phyloP scores from a whole-genome alignment of 2,797 vertebrate genomes.

The Neoniphon sammara region DNA sequence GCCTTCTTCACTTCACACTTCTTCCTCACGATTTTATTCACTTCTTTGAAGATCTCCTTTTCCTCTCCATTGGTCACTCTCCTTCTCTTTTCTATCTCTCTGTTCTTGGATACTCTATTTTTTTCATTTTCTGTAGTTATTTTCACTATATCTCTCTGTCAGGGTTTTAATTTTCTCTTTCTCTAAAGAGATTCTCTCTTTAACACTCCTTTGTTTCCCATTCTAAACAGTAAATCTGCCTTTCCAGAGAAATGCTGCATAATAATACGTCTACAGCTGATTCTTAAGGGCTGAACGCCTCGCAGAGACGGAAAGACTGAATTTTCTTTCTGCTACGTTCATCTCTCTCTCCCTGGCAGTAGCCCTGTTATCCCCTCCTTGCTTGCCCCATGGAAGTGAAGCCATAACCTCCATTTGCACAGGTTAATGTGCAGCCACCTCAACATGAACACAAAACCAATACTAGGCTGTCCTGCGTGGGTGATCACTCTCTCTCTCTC shows the following conservation, averaged over 20 bases:
- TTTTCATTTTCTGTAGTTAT: slow-evolving; percentile 45
- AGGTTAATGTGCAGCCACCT: slow-evolving; percentile 84
- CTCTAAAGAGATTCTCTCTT: slow-evolving; percentile 58
- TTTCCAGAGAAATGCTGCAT: slow-evolving; percentile 44
- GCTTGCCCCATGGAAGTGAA: slow-evolving; percentile 66
- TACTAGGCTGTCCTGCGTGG: slow-evolving; percentile 62
- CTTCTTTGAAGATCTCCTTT: slow-evolving; percentile 54
- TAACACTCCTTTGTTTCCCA: slow-evolving; percentile 33
- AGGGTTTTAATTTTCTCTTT: slow-evolving; percentile 61
- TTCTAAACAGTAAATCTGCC: slow-evolving; percentile 49
- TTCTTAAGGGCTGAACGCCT: slow-evolving; percentile 28
- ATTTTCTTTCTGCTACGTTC: slow-evolving; percentile 31
- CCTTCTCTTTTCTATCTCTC: background rate
- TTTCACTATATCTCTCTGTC: slow-evolving; percentile 51
- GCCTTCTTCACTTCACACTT: slow-evolving; percentile 8
- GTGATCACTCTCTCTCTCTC: slow-evolving; percentile 63
- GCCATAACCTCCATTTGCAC: slow-evolving; percentile 82
- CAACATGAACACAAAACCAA: slow-evolving; percentile 73
- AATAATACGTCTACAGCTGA: slow-evolving; percentile 49
- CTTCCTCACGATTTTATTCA: slow-evolving; percentile 49
- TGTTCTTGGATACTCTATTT: slow-evolving; percentile 46
- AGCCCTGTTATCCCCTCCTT: slow-evolving; percentile 63
- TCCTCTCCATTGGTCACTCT: slow-evolving; percentile 26
- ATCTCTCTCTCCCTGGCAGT: slow-evolving; percentile 43
- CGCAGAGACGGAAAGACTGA: slow-evolving; percentile 27